A percentile compares a stretch with the other conserved stretches of the same genome.
Evolutionary conservation across 2,113 vertebrate genomes (phyloP).

Genomic region (Myrmecobius fasciatus): DNA sequence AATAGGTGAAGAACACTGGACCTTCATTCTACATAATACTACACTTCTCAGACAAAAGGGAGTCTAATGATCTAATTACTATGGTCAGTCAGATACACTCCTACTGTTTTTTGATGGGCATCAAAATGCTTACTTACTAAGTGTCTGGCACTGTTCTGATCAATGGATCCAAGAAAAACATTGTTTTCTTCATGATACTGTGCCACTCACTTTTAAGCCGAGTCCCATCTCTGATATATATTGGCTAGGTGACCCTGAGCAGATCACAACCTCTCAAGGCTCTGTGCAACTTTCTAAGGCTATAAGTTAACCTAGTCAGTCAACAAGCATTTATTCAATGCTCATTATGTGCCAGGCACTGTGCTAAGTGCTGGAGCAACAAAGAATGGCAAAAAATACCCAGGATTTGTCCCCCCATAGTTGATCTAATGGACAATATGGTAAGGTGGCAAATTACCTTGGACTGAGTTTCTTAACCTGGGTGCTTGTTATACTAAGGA

Average conservation of each 20-base stretch:
- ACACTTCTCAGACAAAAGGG: not conserved
- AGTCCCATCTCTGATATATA: not conserved
- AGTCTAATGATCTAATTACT: too few relatives aligned
- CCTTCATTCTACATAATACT: not conserved
- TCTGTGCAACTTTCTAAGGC: not conserved
- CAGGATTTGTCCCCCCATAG: not conserved
- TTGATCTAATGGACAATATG: not conserved
- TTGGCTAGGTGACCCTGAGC: not conserved
- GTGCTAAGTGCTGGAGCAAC: not conserved
- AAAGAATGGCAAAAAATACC: not conserved
- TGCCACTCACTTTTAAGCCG: not conserved
- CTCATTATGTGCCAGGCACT: not conserved
- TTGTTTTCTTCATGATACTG: not conserved
- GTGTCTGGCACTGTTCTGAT: not conserved
- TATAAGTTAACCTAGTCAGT: not conserved
- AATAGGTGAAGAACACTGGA: not conserved
- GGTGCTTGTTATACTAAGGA: not conserved
- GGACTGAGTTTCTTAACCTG: not conserved
- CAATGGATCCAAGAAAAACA: conserved; percentile 42
- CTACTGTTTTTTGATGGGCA: not conserved
- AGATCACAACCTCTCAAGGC: not conserved
- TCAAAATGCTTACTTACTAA: not conserved
- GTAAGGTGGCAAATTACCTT: not conserved
- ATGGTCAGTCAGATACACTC: not conserved
- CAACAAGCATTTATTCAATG: not conserved